A percentile compares a stretch with the other conserved stretches of the same genome.
Conservation (phyloP, 2,888 invertebrate genomes). For the Tenthredo amoena region DNA sequence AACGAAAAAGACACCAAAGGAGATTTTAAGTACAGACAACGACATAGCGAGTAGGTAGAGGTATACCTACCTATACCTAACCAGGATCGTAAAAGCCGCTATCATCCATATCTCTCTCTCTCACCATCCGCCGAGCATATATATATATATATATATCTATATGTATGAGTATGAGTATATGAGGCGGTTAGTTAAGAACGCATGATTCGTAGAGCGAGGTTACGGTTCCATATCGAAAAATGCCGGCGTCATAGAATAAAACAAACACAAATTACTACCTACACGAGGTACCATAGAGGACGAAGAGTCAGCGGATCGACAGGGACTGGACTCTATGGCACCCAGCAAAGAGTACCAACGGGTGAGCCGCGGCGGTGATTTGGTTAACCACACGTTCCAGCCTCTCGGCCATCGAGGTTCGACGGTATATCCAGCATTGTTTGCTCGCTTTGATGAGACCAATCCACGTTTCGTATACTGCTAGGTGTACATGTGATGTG, state of each 20-base stretch:
- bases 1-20: neutral
- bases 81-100: neutral
- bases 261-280: slow-evolving; percentile 67
- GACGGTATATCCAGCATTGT: slow-evolving; percentile 76
- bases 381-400: slow-evolving; percentile 76
- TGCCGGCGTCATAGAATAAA: slow-evolving; percentile 59
- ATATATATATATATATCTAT: too few relatives aligned
- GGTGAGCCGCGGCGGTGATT: slow-evolving; percentile 67
- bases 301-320: slow-evolving; percentile 28
- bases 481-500: slow-evolving; percentile 56
- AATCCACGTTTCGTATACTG: slow-evolving; percentile 73
- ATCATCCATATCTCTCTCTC: neutral
- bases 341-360: slow-evolving; percentile 44
- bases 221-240: slow-evolving; percentile 49
- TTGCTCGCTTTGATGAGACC: slow-evolving; percentile 78
- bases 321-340: slow-evolving; percentile 46
- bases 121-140: neutral
- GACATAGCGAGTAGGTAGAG: neutral
- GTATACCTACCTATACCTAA: neutral
- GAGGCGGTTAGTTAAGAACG: slow-evolving; percentile 31
- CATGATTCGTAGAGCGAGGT: slow-evolving; percentile 23
- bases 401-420: slow-evolving; percentile 69
- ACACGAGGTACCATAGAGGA: slow-evolving; percentile 41
- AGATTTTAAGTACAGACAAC: neutral
- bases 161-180: neutral